Conservation (phyloP, 2,113 vertebrate species). For the Gracilinanus agilis region DNA sequence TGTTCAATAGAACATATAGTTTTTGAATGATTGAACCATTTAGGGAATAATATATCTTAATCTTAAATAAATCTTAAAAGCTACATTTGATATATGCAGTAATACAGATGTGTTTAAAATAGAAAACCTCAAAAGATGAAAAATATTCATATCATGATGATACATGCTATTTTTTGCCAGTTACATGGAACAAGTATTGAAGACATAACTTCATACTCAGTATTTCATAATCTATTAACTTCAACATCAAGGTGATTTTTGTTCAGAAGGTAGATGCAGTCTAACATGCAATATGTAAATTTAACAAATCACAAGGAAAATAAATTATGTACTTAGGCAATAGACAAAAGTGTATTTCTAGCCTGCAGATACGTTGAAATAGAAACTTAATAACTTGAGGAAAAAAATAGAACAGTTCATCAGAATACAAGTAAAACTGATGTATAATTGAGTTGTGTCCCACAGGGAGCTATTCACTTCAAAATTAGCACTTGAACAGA, state of each 20-base stretch:
- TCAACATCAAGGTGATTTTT: constrained; percentile 8
- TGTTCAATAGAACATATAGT: background rate
- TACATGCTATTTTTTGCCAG: background rate
- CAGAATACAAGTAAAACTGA: constrained; percentile 64
- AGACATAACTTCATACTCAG: constrained; percentile 31
- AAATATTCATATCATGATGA: background rate
- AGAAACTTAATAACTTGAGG: constrained; percentile 70
- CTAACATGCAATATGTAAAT: constrained; percentile 46
- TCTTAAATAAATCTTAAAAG: background rate
- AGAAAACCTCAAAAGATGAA: background rate
- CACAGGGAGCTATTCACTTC: constrained; percentile 44
- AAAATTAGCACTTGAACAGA: constrained; percentile 63
- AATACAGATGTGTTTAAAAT: background rate
- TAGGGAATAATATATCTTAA: background rate
- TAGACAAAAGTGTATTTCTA: constrained; percentile 63
- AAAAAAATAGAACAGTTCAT: constrained; percentile 68
- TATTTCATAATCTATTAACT: constrained; percentile 46
- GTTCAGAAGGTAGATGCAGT: constrained; percentile 30
- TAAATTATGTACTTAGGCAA: constrained; percentile 56
- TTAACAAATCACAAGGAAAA: constrained; percentile 45
- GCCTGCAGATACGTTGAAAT: constrained; percentile 63
- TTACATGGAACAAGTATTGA: background rate
- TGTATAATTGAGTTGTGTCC: constrained; percentile 69
- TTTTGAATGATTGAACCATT: background rate
- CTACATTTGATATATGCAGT: background rate